Evolutionary conservation across 2,113 vertebrate genomes (phyloP).

Genomic region (Brienomyrus longianalis): DNA sequence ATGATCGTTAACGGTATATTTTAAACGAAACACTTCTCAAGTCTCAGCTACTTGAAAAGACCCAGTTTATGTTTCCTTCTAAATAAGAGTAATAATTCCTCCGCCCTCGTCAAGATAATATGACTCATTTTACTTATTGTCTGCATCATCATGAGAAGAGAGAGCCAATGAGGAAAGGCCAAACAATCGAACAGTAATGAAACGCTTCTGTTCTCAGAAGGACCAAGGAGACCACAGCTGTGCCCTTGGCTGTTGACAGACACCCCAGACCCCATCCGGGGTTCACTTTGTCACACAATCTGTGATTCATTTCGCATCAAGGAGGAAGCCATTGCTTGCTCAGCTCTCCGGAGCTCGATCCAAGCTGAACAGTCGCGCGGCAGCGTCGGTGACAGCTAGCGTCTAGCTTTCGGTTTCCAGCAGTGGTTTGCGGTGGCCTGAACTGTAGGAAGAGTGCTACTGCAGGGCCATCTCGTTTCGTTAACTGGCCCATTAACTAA

Average conservation of each 20-base stretch:
- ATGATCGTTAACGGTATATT: not conserved
- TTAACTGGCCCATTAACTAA: constrained; percentile 4
- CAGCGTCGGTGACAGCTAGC: not conserved
- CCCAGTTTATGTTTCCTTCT: not conserved
- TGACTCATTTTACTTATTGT: not conserved
- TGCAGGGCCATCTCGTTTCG: not conserved
- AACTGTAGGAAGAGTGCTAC: not conserved
- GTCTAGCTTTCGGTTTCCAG: not conserved
- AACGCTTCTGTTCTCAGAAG: not conserved
- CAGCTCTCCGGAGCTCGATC: not conserved
- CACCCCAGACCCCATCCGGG: not conserved
- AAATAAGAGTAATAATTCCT: not conserved
- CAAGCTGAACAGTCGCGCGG: not conserved
- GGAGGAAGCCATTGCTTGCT: not conserved
- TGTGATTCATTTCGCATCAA: not conserved
- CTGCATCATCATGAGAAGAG: not conserved
- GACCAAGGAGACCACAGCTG: not conserved
- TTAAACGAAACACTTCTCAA: not conserved
- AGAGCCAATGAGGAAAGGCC: not conserved
- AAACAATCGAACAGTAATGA: not conserved
- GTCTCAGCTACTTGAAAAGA: not conserved
- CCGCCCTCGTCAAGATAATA: not conserved
- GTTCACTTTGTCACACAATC: not conserved
- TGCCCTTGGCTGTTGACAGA: not conserved
- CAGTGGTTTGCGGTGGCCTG: not conserved